Evolutionary conservation across 2,888 invertebrate species (phyloP).

Genomic region (Apotomis capreana): DNA sequence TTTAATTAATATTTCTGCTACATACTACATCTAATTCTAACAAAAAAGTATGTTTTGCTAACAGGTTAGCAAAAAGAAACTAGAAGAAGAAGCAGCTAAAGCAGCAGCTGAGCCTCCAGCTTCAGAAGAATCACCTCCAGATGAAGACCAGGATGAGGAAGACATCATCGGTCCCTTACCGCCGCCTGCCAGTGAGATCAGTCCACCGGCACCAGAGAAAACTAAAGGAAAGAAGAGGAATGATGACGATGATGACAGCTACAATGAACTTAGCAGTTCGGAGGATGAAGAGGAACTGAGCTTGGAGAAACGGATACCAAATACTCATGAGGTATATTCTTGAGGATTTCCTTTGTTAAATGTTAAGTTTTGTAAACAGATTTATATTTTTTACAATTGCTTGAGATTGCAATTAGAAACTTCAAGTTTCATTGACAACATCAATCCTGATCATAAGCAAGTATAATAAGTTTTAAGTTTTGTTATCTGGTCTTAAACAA

Average conservation of each 20-base stretch:
- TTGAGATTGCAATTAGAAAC: too few species aligned
- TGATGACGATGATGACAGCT: constrained; percentile 65
- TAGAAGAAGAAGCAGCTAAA: constrained; percentile 49
- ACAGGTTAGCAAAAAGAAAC: constrained; percentile 52
- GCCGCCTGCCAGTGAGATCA: constrained; percentile 53
- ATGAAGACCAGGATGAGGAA: constrained; percentile 67
- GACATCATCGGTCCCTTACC: constrained; percentile 85
- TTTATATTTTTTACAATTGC: too few species aligned
- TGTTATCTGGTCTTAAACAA: too few species aligned
- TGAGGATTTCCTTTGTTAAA: too few species aligned
- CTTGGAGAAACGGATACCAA: constrained; percentile 86
- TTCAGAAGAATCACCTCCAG: constrained; percentile 3
- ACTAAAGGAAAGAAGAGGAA: constrained; percentile 47
- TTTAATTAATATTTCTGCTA: too few species aligned
- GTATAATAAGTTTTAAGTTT: too few species aligned
- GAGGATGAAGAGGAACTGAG: constrained; percentile 79
- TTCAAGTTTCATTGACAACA: too few species aligned
- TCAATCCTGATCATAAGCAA: too few species aligned
- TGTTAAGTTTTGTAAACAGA: too few species aligned
- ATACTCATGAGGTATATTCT: constrained; percentile 86
- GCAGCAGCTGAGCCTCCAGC: constrained; percentile 25
- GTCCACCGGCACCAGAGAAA: constrained; percentile 59
- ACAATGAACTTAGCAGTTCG: constrained; percentile 77
- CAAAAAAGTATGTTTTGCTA: background rate
- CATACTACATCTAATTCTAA: too few species aligned